Evolutionary conservation across 2,113 vertebrate genomes (phyloP), one percentile per base, ranked within the genome.

Genomic region (Sula dactylatra): DNA sequence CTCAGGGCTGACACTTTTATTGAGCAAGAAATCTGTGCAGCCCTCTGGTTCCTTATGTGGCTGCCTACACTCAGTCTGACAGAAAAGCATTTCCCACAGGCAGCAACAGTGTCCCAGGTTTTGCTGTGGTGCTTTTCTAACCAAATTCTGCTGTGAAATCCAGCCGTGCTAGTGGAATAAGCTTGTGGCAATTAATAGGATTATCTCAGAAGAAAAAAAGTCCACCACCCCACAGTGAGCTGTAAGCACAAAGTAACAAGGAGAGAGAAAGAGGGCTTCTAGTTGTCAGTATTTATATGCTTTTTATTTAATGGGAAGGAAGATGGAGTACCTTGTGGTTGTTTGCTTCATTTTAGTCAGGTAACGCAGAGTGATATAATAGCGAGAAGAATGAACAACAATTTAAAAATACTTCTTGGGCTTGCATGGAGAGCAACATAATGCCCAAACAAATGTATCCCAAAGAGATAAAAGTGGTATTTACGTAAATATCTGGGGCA

Each of bases 31-130:
- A 83, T 77, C 50, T 15, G 13, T 44, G 42, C 1, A 3, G 52
- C 14, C 44, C 34, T 40, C 40, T 58, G 7, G 34, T 38, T 61
- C 40, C 38, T 49, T 20, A 15, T 54, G 34, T 0, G 0, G 40
- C 47, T 76, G 38, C 21, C 18, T 14, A 22, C 0, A 3, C 42
- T 71, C 1, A 1, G 21, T 21, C 19, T 44, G 26, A 34, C 4
- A 15, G 31, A 59, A 58, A 76, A 67, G 10, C 3, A 0, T 72
- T 69, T 84, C 32, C 55, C 42, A 40, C 22, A 15, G 67, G 40
- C 4, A 55, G 49, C 1, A 16, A 14, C 18, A 62, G 27, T 19
- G 27, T 36, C n/a, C 44, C 31, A n/a, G 32, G 25, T 81, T 76
- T 72, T 55, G 44, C 25, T 29, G 54, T 45, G 69, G 21, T 25